Evolutionary conservation across 2,888 invertebrate species (phyloP), one percentile per base, ranked within the genome.

Genomic region (Leucophora obtusa): DNA sequence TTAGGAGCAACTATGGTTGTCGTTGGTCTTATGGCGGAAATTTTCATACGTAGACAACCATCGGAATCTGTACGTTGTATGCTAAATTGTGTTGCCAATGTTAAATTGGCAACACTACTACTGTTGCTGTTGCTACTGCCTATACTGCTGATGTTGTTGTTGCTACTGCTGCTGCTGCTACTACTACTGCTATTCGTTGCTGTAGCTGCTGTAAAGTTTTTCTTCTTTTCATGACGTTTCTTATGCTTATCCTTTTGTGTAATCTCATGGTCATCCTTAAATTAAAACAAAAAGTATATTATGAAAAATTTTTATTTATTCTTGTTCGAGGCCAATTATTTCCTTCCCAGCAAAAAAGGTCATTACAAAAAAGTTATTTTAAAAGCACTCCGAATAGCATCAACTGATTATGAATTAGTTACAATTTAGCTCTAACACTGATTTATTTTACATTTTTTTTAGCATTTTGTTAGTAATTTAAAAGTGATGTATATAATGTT

Each of bases 41-140:
- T 90, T 87, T 87, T 90, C 90, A 90, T 90, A 62, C 91, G 88
- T 43, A 90, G 65, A 56, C 81, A 85, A 47, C 90, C 89, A 84
- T 87, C 89, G 15, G 86, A 86, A 83, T 90, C 90, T 62, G 90
- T 89, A 81, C 90, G 89, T 73, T 86, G 88, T 69, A 89, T 88
- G 82, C 89, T 89, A 72, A 89, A 89, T 82, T 89, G 89, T 73
- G 88, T 89, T 74, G 79, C 83, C 74, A 74, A 60, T 79, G 79
- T 63, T 62, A 77, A 73, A 66, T 77, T 81, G 73, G 59, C 50
- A 60, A 65, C 50, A 38, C 54, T 54, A 18, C 54, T 54, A n/a
- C 28, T 54, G 17, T 54, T 73, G 35, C 63, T 38, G 14, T 33
- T 66, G 14, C 35, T 65, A n/a, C 66, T 82, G 50, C 58, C 33